A percentile compares a stretch with the other conserved stretches of the same genome.
Evolutionary conservation across 64 coral and sea anemone genomes (phyloP).

Genomic region (Actinia tenebrosa): DNA sequence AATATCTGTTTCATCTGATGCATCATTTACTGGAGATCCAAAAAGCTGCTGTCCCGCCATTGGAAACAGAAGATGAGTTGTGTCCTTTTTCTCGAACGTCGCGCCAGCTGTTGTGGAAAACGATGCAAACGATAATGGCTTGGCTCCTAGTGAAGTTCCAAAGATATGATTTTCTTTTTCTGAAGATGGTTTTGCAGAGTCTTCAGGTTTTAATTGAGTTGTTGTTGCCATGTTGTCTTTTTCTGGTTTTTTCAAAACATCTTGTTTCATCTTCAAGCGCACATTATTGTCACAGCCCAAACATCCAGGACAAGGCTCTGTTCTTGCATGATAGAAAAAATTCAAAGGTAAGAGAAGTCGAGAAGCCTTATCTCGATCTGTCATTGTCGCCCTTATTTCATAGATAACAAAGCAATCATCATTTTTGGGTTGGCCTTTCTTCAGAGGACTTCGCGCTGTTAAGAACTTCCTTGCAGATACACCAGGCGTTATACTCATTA

Average conservation of each 20-base stretch:
- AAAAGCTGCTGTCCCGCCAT: constrained; percentile 77
- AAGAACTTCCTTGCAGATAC: constrained; percentile 45
- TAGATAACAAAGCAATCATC: constrained; percentile 73
- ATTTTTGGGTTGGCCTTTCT: constrained; percentile 49
- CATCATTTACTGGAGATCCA: constrained; percentile 23
- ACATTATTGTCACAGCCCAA: constrained; percentile 32
- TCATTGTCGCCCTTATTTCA: constrained; percentile 57
- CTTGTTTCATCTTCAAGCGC: background rate
- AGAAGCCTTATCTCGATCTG: constrained; percentile 66
- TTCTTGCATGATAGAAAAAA: constrained; percentile 72
- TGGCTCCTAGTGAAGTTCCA: background rate
- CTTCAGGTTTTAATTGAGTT: background rate
- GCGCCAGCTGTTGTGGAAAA: constrained; percentile 24
- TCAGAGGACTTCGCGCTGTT: constrained; percentile 55
- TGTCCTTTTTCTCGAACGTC: constrained; percentile 29
- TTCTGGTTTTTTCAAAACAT: background rate
- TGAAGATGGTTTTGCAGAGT: background rate
- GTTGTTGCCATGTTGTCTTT: background rate
- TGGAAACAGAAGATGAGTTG: constrained; percentile 42
- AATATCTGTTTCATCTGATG: constrained; percentile 36
- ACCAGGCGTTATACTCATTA: constrained; percentile 1
- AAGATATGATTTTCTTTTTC: background rate
- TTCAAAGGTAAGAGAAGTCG: constrained; percentile 71
- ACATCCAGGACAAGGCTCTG: constrained; percentile 43
- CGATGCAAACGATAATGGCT: constrained; percentile 34